Conservation (phyloP, 2,113 vertebrate species). For the Planiliza haematocheilus region DNA sequence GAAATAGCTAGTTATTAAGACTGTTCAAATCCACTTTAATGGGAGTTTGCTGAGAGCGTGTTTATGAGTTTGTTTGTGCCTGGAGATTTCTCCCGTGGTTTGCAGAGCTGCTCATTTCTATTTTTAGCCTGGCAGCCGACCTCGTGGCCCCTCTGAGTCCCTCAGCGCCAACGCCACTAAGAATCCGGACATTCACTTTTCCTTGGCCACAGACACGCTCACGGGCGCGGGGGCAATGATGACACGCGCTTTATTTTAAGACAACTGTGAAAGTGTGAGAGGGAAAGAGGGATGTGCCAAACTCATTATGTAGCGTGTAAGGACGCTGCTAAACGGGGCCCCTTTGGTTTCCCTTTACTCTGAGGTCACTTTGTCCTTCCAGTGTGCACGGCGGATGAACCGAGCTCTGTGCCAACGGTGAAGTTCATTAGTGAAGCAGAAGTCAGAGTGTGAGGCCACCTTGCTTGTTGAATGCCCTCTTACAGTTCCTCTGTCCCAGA, state of each 20-base stretch:
- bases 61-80: slow-evolving; percentile 59
- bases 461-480: slow-evolving; percentile 59
- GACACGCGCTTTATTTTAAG: slow-evolving; percentile 57
- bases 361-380: slow-evolving; percentile 73
- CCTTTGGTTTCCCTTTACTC: slow-evolving; percentile 53
- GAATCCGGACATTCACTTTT: slow-evolving; percentile 63
- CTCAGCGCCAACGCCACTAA: slow-evolving; percentile 58
- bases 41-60: slow-evolving; percentile 29
- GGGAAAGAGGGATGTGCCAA: slow-evolving; percentile 53
- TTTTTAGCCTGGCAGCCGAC: slow-evolving; percentile 75
- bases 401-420: slow-evolving; percentile 54
- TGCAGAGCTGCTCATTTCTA: slow-evolving; percentile 67
- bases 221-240: slow-evolving; percentile 23
- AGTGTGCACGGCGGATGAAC: slow-evolving; percentile 63
- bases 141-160: slow-evolving; percentile 64
- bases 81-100: slow-evolving; percentile 60
- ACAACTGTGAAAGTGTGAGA: slow-evolving; percentile 55
- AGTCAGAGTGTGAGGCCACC: slow-evolving; percentile 67
- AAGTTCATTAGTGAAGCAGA: slow-evolving; percentile 71
- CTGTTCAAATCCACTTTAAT: slow-evolving; percentile 12
- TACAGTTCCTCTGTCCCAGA: slow-evolving; percentile 43
- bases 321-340: slow-evolving; percentile 51
- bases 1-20: not conserved
- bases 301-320: slow-evolving; percentile 56
- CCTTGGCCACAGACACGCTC: slow-evolving; percentile 47